Conservation (phyloP, 2,113 vertebrate species). For the Sprattus sprattus region DNA sequence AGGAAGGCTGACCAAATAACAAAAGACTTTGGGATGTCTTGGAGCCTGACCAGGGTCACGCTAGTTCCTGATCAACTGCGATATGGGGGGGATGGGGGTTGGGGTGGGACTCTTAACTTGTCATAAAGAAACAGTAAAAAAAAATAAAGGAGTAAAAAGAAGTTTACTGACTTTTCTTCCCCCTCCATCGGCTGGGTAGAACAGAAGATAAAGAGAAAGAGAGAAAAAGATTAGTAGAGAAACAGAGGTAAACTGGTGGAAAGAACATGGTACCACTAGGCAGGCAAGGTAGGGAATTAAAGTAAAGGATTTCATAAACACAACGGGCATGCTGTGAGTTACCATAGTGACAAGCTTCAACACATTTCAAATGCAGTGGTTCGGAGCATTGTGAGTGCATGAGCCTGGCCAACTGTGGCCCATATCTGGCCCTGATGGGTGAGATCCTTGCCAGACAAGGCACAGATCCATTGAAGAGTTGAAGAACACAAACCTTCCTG, state of each 20-base stretch:
- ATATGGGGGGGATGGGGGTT: background rate
- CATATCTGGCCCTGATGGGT: background rate
- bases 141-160: constrained; percentile 53
- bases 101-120: background rate
- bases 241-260: constrained; percentile 20
- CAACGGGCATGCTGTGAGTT: background rate
- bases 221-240: constrained; percentile 41
- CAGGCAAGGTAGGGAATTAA: constrained; percentile 23
- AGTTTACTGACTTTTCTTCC: constrained; percentile 94
- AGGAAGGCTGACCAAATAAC: background rate
- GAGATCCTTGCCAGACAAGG: background rate
- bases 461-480: background rate
- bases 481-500: background rate
- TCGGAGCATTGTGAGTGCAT: background rate
- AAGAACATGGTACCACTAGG: constrained; percentile 11
- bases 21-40: background rate
- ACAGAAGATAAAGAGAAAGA: constrained; percentile 55
- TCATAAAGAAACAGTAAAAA: background rate
- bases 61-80: background rate
- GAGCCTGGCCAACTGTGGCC: background rate
- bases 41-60: background rate
- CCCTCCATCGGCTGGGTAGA: constrained; percentile 82
- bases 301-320: background rate
- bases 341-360: background rate
- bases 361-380: background rate